phyloP scores from a whole-genome alignment of 1,140 invertebrate genomes.

The Eurosta solidaginis region DNA sequence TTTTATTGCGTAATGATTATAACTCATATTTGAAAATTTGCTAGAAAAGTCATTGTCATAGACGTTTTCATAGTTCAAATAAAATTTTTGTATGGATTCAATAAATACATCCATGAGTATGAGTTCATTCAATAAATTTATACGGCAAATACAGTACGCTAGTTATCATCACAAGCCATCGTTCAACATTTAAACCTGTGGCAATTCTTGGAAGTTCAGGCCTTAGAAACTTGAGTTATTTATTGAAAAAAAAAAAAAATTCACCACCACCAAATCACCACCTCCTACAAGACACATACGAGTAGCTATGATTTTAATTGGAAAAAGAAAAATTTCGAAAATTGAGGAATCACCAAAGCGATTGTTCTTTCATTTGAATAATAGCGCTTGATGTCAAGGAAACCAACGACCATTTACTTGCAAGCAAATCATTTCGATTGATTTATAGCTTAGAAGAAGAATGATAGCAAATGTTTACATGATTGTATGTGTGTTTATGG shows the following conservation, averaged over 20 bases:
- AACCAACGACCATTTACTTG: neutral
- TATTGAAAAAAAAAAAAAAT: too few species aligned
- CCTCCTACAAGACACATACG: neutral
- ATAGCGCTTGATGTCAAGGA: neutral
- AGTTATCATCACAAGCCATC: too few species aligned
- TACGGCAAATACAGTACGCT: too few species aligned
- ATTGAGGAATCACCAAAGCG: neutral
- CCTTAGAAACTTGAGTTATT: too few species aligned
- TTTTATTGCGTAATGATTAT: neutral
- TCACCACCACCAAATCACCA: too few species aligned
- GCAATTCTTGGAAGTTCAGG: too few species aligned
- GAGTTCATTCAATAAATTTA: too few species aligned
- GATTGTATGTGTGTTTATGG: neutral
- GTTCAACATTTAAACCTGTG: too few species aligned
- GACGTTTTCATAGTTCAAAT: neutral
- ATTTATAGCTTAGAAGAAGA: neutral
- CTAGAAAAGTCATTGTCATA: neutral
- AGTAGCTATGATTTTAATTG: neutral
- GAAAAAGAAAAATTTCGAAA: neutral
- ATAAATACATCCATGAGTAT: too few species aligned
- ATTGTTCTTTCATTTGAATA: neutral
- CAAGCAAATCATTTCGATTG: slow-evolving; percentile 5
- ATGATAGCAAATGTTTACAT: neutral
- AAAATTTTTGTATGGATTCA: too few species aligned
- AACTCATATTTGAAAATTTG: neutral